These are phyloP conservation scores for Takifugu ocellatus DNA, from an alignment of 2,797 vertebrate species.

Conservation along the genomic window DNA sequence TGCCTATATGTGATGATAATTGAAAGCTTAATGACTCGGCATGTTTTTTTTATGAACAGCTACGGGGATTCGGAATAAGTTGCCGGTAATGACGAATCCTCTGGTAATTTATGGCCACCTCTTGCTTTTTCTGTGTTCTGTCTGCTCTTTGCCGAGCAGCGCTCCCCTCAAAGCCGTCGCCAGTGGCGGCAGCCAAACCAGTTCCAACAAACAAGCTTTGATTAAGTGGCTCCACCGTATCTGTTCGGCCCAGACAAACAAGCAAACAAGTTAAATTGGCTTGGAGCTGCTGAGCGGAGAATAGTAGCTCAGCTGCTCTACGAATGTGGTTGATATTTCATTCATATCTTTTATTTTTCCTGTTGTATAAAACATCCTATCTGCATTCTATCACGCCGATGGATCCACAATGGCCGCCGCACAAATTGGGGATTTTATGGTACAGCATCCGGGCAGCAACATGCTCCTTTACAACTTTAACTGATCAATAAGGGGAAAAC, in stretches of 20 bases:
- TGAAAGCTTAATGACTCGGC: constrained; percentile 21
- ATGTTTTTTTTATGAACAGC: constrained; percentile 20
- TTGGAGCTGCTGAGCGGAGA: neutral
- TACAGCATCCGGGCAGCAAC: constrained; percentile 15
- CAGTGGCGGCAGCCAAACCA: constrained; percentile 12
- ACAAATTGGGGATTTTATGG: too few species aligned
- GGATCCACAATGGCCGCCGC: constrained; percentile 1
- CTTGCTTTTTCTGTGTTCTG: constrained; percentile 7
- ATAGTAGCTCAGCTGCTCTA: neutral
- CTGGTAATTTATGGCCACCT: neutral
- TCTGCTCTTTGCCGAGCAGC: constrained; percentile 18
- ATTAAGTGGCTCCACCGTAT: constrained; percentile 8
- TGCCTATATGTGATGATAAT: constrained; percentile 11
- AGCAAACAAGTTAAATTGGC: neutral
- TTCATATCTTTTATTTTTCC: neutral
- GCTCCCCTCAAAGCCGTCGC: constrained; percentile 31
- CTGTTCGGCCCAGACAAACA: constrained; percentile 2
- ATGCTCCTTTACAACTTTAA: constrained; percentile 47
- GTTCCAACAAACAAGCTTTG: constrained; percentile 19
- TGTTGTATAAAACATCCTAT: neutral
- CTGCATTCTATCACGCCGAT: constrained; percentile 4
- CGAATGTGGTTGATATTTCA: neutral
- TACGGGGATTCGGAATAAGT: neutral
- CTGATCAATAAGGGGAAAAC: constrained; percentile 56
- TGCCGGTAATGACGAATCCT: neutral